Base-by-base conservation (phyloP, 2,797 vertebrate species). In the Erethizon dorsatum region DNA sequence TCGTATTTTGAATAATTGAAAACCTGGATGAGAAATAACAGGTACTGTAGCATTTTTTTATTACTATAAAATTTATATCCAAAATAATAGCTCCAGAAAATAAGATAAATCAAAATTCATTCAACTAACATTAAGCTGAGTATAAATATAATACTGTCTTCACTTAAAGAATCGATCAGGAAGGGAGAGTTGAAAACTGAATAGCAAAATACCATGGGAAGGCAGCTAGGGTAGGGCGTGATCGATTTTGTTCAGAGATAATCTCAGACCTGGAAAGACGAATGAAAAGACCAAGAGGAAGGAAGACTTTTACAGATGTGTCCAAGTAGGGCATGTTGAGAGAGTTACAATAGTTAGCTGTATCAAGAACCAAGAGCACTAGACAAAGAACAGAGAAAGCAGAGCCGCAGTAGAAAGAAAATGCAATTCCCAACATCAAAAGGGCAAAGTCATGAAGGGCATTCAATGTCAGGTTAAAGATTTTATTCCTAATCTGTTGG, bases 1-100 rank as follows among this genome's bases (percentile, higher is more conserved):
- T 91, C 33, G 17, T 71, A 83, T n/a, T 89, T 50, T 88, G 41
- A 97, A 96, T 91, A 71, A 91, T 4, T 91, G 24, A 96, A 95
- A 87, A 65, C 69, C 26, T 87, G 18, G 59, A 83, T 79, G 77
- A 91, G n/a, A 52, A 92, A 63, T 92, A 96, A 37, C 4, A 88
- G 6, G 63, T 82, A 63, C 59, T 90, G 3, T 57, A 90, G 83
- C 26, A 73, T 71, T 89, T 57, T 97, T 90, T 96, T 86, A 89
- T 93, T 90, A 77, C 1, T 41, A 84, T 84, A 88, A 8, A 91
- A 93, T 92, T 94, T 90, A 78, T 82, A 97, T 73, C 13, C 28
- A 90, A 14, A 7, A 89, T 67, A 50, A 77, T 31, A 56, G 37
- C 11, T 61, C 45, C 22, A 89, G 59, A 91, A 91, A 73, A 22